Evolutionary conservation across 2,797 vertebrate genomes (phyloP), one percentile per base, ranked within the genome.

Genomic region (Aratinga solstitialis): DNA sequence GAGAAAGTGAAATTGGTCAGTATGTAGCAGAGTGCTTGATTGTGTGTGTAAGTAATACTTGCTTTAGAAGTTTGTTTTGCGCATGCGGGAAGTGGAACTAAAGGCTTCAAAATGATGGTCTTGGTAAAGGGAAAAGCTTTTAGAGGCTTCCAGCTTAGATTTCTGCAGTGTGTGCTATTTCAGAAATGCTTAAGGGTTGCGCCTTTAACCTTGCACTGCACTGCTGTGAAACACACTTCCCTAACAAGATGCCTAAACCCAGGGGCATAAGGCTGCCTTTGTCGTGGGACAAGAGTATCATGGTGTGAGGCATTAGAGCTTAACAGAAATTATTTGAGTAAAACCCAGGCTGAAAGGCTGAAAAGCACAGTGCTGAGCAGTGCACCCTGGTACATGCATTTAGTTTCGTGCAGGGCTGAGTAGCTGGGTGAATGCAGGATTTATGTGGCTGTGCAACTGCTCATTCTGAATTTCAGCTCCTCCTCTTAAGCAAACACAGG

Each of bases 401-500:
- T 77, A 67, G 17, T 68, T 81, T 93, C 43, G 34, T 65, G 54
- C 42, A 73, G 62, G 54, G 45, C 69, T 78, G 45, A 45, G 23
- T 65, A 88, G 38, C 42, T 68, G 66, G 3, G 11, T 89, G 50
- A 69, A 50, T 0, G 0, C 6, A 22, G 26, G 34, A 14, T 76
- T 93, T 72, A 21, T n/a, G 22, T 62, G 53, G 26, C 80, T 75
- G 13, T 40, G 38, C 42, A 54, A 19, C 54, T 77, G 62, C 67
- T 84, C 3, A 3, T 50, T 69, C n/a, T 51, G 27, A 51, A 66
- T 48, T 90, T 93, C 58, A 85, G 2, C 58, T 87, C 45, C 45
- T 87, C 53, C 82, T 93, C 59, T 69, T 82, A 88, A 63, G 56
- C 71, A 95, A 95, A 71, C 22, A 43, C 14, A 48, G 26, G 32